A percentile compares a stretch with the other conserved stretches of the same genome.
Conservation (phyloP, 1,140 invertebrate species). For the Brachionus asplanchnoidis region DNA sequence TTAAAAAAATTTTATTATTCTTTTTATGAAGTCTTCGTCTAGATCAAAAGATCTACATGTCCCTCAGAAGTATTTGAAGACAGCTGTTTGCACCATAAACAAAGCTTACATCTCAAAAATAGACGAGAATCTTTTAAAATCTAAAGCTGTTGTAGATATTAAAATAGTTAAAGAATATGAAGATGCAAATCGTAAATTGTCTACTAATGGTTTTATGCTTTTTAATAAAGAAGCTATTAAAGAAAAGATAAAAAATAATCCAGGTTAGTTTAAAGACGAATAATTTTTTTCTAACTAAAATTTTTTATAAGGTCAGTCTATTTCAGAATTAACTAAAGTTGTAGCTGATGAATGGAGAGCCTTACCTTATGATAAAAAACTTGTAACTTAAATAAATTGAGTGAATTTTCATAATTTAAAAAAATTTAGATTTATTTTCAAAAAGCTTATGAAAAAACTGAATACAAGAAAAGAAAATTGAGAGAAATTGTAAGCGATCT, state of each 20-base stretch:
- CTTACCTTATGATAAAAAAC: not conserved
- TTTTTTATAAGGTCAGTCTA: not conserved
- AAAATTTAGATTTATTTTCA: not conserved
- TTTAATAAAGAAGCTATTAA: not conserved
- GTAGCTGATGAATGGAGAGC: not conserved
- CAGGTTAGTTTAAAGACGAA: not conserved
- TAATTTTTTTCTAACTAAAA: not conserved
- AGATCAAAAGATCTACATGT: not conserved
- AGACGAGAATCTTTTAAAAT: not conserved
- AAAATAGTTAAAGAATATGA: not conserved
- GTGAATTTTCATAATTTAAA: not conserved
- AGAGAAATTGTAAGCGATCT: not conserved
- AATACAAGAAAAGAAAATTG: not conserved
- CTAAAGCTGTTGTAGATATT: not conserved
- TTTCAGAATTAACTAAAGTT: not conserved
- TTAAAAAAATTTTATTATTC: too few species aligned
- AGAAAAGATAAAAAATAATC: not conserved
- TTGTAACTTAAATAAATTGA: not conserved
- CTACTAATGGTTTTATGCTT: not conserved
- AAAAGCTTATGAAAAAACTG: not conserved
- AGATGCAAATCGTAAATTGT: not conserved
- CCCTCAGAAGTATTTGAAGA: not conserved
- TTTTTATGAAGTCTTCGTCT: not conserved
- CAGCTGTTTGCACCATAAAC: not conserved
- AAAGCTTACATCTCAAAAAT: not conserved